phyloP scores from a whole-genome alignment of 2,113 vertebrate species.

The Ceyx margarethae region DNA sequence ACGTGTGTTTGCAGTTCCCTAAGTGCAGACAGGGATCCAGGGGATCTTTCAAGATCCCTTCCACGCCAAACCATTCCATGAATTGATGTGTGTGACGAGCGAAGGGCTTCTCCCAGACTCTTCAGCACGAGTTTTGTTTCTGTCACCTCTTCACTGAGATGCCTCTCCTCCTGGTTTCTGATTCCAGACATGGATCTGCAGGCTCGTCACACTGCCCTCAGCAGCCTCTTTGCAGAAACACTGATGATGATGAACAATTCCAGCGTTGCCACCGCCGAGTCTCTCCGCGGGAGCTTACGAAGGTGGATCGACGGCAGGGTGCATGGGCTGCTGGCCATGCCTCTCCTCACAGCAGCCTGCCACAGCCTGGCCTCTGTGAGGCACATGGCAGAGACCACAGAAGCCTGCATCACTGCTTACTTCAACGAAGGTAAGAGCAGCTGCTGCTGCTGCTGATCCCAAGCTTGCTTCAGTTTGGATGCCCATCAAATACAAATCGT shows the following conservation, averaged over 20 bases:
- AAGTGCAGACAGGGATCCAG: background rate
- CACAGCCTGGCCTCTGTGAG: constrained; percentile 91
- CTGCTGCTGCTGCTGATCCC: background rate
- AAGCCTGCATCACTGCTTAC: constrained; percentile 90
- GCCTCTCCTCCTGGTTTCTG: background rate
- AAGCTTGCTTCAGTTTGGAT: fast-evolving
- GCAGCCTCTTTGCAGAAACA: constrained; percentile 87
- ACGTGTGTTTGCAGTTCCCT: fast-evolving
- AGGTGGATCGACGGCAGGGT: constrained; percentile 84
- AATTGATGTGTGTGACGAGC: background rate
- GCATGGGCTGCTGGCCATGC: constrained; percentile 83
- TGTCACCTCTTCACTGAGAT: fast-evolving
- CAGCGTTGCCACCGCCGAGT: constrained; percentile 84
- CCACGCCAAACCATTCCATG: background rate
- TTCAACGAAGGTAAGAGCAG: constrained; percentile 80
- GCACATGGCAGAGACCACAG: constrained; percentile 92
- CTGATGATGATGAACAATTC: constrained; percentile 88
- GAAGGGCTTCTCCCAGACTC: background rate
- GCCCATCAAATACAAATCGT: fast-evolving
- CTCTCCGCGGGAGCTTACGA: constrained; percentile 80
- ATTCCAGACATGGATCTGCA: constrained; percentile 84
- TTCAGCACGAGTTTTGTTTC: background rate
- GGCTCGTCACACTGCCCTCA: constrained; percentile 90
- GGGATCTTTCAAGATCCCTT: background rate
- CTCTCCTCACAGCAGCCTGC: constrained; percentile 89